A percentile compares a stretch with the other conserved stretches of the same genome.
Conservation (phyloP, 2,888 invertebrate genomes). For the Deroplatys truncata region DNA sequence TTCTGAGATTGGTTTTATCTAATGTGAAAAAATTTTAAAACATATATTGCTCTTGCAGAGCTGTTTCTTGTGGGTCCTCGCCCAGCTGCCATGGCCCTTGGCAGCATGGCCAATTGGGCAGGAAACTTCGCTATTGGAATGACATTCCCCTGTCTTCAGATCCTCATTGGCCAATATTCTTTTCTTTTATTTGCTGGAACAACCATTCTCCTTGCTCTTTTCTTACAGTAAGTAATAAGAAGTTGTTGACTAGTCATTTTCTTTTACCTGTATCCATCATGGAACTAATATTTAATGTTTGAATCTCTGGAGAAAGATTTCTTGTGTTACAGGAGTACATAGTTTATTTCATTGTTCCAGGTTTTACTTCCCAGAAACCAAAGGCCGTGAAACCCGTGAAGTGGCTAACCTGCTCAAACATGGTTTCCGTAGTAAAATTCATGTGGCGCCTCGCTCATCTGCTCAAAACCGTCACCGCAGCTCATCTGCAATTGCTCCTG, state of each 20-base stretch:
- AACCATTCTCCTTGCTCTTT: constrained; percentile 53
- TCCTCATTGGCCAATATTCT: constrained; percentile 62
- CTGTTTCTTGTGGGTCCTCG: constrained; percentile 79
- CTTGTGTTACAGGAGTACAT: background rate
- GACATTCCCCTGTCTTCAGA: constrained; percentile 64
- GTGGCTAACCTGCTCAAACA: constrained; percentile 58
- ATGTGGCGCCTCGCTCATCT: background rate
- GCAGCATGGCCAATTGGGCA: constrained; percentile 81
- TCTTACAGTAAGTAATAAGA: constrained; percentile 53
- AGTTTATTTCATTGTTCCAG: constrained; percentile 42
- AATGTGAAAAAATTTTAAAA: too few relatives aligned
- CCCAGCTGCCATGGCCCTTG: constrained; percentile 82
- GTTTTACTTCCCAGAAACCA: constrained; percentile 70
- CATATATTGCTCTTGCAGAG: constrained; percentile 48
- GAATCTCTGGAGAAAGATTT: background rate
- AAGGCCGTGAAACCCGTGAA: constrained; percentile 62
- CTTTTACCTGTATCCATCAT: background rate
- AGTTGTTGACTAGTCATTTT: background rate
- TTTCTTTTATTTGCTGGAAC: constrained; percentile 69
- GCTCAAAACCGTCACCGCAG: background rate
- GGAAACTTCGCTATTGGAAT: constrained; percentile 85
- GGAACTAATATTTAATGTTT: background rate
- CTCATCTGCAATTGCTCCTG: background rate
- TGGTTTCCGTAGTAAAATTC: constrained; percentile 48
- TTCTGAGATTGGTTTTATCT: too few relatives aligned